Base-by-base conservation (phyloP, 2,888 invertebrate genomes). In the Sarcophaga subvicina region DNA sequence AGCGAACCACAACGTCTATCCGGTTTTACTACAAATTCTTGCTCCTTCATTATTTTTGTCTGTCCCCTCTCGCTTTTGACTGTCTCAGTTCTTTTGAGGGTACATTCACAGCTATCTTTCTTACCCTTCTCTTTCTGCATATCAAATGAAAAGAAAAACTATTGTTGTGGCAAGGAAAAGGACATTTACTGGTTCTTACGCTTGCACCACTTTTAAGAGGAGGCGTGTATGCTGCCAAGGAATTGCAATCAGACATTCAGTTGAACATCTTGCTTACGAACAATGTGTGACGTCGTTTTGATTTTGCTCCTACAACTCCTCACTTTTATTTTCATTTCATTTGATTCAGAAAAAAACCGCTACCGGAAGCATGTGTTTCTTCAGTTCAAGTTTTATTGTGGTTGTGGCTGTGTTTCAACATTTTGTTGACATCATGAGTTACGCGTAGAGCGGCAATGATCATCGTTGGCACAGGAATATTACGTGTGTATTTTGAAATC, bases 341-440 rank as follows among this genome's bases (percentile, higher is more conserved):
- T 54, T 17, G 54, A 54, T 37, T 37, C 1, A 37, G 4, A 14
- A 14, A 90, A 88, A 75, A 87, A 85, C 84, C 85, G 89, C 88
- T 88, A 90, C 89, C 90, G 92, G 92, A 92, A 92, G 90, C 90
- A 91, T 90, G 90, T 90, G 91, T 91, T 91, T 89, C 82, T 88
- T 77, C 5, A 1, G 17, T 17, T 86, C 64, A 62, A 54, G 66
- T 75, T 64, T n/a, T 49, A 78, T 77, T 78, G 75, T 49, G 49
- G 67, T 80, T 63, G 71, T 17, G 1, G 54, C 4, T 54, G 12
- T 17, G 14, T 17, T 54, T 88, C 85, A 83, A 89, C 87, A 88
- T 87, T 37, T 87, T 82, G 79, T 87, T 87, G 87, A 82, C 87
- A 87, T 85, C 81, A 80, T 63, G 49, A 72, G 64, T 60, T 72